A percentile compares a stretch with the other conserved stretches of the same genome.
These are phyloP conservation scores for Cosmia pyralina DNA, from an alignment of 2,888 invertebrate genomes.

Conservation along the genomic window DNA sequence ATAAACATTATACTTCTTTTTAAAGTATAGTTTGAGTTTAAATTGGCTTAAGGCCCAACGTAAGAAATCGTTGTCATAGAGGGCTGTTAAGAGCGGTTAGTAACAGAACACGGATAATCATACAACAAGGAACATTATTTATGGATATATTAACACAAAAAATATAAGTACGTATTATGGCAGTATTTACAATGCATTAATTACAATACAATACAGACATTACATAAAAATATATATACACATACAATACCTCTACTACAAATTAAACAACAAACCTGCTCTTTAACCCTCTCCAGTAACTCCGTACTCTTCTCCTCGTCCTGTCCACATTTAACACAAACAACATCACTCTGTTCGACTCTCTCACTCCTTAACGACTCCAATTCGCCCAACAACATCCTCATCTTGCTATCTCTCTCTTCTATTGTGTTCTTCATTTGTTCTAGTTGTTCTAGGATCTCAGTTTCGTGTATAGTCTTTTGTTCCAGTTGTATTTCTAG, in stretches of 20 bases:
- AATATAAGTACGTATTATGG: too few relatives aligned
- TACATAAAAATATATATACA: background rate
- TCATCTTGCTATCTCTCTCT: constrained; percentile 90
- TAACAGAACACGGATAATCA: background rate
- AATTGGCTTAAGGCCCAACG: background rate
- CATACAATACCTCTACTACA: background rate
- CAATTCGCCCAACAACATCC: constrained; percentile 88
- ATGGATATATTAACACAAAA: too few relatives aligned
- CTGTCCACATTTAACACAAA: constrained; percentile 76
- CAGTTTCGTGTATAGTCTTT: constrained; percentile 91
- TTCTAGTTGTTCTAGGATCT: constrained; percentile 91
- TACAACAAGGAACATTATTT: too few relatives aligned
- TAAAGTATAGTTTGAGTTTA: background rate
- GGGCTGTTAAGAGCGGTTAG: background rate
- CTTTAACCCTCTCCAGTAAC: constrained; percentile 78
- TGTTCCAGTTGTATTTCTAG: constrained; percentile 94
- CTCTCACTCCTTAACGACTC: constrained; percentile 87
- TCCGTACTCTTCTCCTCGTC: constrained; percentile 77
- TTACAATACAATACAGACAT: background rate
- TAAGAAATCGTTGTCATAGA: background rate
- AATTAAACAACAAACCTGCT: constrained; percentile 76
- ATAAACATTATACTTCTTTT: background rate
- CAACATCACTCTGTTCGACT: constrained; percentile 81
- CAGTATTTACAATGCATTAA: constrained; percentile 6
- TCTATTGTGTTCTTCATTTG: constrained; percentile 89